phyloP scores from a whole-genome alignment of 2,113 vertebrate species.

The Silurus asotus region DNA sequence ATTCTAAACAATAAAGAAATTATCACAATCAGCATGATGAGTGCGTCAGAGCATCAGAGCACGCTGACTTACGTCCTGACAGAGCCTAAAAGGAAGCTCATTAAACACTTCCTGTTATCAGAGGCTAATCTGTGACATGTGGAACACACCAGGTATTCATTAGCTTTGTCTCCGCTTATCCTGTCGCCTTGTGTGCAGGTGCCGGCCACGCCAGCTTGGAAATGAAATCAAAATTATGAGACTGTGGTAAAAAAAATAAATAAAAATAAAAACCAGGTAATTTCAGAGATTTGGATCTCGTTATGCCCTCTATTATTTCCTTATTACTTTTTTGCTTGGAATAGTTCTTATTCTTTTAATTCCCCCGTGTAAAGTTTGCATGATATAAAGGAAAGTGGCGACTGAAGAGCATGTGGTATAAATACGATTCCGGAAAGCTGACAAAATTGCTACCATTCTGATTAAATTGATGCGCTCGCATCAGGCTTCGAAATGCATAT shows the following conservation, averaged over 20 bases:
- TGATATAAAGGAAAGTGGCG: not conserved
- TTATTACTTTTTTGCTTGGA: not conserved
- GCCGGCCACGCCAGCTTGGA: constrained; percentile 23
- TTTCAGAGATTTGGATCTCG: constrained; percentile 14
- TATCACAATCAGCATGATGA: constrained; percentile 68
- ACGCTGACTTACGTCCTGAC: constrained; percentile 30
- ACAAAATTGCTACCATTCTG: not conserved
- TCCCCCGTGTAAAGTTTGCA: not conserved
- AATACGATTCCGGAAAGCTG: not conserved
- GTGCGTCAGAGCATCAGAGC: constrained; percentile 21
- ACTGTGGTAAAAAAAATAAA: constrained; percentile 3
- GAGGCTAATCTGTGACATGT: constrained; percentile 51
- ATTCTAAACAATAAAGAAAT: constrained; percentile 66
- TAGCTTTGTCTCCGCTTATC: constrained; percentile 51
- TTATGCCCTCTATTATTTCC: not conserved
- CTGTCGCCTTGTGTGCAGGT: constrained; percentile 34
- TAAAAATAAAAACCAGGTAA: constrained; percentile 24
- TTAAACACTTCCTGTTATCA: constrained; percentile 57
- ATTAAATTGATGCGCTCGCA: not conserved
- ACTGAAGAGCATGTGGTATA: not conserved
- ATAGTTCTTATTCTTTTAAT: not conserved
- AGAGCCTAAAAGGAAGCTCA: constrained; percentile 44
- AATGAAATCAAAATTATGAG: constrained; percentile 33
- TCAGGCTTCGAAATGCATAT: not conserved
- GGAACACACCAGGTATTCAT: constrained; percentile 58